Evolutionary conservation across 2,797 vertebrate species (phyloP), one percentile per base, ranked within the genome.

Genomic region (Falco berigora): DNA sequence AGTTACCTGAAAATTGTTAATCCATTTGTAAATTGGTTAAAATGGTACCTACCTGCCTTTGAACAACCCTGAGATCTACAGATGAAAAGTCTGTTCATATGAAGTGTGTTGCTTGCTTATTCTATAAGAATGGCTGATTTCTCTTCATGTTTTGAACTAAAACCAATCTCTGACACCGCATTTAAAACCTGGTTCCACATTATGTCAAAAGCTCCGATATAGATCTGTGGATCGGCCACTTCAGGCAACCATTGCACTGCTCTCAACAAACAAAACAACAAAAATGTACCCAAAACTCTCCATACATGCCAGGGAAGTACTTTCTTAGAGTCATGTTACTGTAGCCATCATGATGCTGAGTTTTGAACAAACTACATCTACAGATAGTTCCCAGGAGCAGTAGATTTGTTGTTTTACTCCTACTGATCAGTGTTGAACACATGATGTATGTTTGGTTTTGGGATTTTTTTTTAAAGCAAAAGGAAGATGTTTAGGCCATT

Each of bases 241-340:
- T 67, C 1, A 80, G 69, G 62, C 88, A 89, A n/a, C 15, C 6
- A 5, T 63, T 6, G 1, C 0, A 0, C 52, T 67, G 15, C n/a
- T 79, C 24, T 71, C 8, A 6, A n/a, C 18, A 53, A 67, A n/a
- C 38, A 59, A 34, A 69, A 32, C 24, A 36, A 27, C 22, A 63
- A 15, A 64, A 36, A 52, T 12, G 12, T 49, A 27, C 36, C 32
- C 12, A 2, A 44, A 79, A 36, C 27, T 61, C 34, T 47, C 16
- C 7, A 0, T 78, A 17, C 3, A 0, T 34, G 20, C 58, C 53
- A 81, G 46, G 32, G 50, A 81, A 74, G 12, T 73, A 27, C 2
- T 72, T 53, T 19, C 24, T 24, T 72, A 22, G 10, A 79, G 13
- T 36, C 13, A 0, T 23, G 12, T 67, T 68, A 5, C 32, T 58